Evolutionary conservation across 2,113 vertebrate genomes (phyloP).

Genomic region (Promerops cafer): DNA sequence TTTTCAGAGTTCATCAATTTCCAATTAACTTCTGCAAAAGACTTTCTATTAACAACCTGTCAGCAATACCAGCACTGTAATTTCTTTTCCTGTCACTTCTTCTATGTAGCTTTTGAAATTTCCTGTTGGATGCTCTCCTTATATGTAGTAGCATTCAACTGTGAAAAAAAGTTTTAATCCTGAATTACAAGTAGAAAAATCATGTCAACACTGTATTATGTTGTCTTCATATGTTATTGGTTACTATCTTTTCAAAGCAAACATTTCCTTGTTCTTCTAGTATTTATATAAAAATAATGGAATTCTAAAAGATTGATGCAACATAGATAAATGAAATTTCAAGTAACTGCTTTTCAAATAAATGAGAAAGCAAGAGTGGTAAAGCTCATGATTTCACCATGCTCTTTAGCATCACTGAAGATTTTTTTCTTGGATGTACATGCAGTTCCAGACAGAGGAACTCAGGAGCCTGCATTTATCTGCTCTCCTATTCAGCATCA

Average conservation of each 20-base stretch:
- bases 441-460: background rate
- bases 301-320: background rate
- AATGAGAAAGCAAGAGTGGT: background rate
- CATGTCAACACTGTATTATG: background rate
- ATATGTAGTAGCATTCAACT: background rate
- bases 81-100: background rate
- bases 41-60: background rate
- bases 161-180: background rate
- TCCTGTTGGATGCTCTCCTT: background rate
- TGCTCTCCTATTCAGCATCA: background rate
- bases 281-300: background rate
- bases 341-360: background rate
- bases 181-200: background rate
- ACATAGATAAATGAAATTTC: background rate
- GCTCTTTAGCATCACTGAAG: background rate
- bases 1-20: background rate
- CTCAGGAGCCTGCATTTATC: background rate
- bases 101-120: background rate
- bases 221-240: background rate
- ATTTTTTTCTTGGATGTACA: background rate
- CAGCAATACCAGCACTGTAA: background rate
- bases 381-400: background rate
- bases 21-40: background rate
- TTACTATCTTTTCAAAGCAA: background rate
- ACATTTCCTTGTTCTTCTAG: background rate